A percentile compares a stretch with the other conserved stretches of the same genome.
Conservation (phyloP, 2,113 vertebrate species). For the Strix uralensis region DNA sequence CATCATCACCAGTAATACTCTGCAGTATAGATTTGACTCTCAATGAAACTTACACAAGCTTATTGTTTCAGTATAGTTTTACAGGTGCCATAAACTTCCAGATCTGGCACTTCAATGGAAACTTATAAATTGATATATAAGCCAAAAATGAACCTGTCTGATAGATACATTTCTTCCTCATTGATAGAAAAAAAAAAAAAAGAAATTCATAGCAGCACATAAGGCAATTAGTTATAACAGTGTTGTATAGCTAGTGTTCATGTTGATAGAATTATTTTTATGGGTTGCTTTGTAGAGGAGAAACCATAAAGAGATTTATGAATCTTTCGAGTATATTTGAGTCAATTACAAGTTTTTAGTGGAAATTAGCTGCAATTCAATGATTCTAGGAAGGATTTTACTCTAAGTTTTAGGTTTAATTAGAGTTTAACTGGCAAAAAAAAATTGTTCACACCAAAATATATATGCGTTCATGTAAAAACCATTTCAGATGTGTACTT, state of each 20-base stretch:
- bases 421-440: neutral
- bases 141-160: neutral
- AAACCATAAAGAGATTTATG: neutral
- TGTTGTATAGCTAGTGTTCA: neutral
- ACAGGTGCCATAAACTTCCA: neutral
- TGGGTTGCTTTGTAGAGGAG: neutral
- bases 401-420: neutral
- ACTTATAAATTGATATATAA: neutral
- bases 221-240: neutral
- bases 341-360: neutral
- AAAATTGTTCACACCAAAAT: fast-evolving
- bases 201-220: neutral
- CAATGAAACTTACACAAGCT: neutral
- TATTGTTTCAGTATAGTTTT: neutral
- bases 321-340: neutral
- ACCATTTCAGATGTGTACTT: neutral
- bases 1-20: neutral
- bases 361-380: neutral
- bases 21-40: neutral
- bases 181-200: neutral
- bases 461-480: fast-evolving
- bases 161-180: neutral
- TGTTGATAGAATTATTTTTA: neutral
- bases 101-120: neutral
- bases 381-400: neutral